These are phyloP conservation scores for Triplophysa tibetana DNA, from an alignment of 2,113 vertebrate species.

Conservation along the genomic window DNA sequence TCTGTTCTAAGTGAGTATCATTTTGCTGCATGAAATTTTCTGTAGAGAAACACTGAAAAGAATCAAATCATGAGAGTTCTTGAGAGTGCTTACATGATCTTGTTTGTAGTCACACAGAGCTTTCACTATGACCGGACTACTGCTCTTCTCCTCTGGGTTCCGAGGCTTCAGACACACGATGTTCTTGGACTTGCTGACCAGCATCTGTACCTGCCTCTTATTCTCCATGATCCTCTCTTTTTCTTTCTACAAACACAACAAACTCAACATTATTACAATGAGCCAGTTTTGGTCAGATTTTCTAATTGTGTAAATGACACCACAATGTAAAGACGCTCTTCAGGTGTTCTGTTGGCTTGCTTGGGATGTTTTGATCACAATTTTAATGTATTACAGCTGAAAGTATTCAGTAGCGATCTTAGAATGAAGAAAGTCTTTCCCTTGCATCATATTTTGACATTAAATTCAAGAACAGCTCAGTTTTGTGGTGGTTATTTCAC, in stretches of 20 bases:
- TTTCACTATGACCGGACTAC: conserved; percentile 82
- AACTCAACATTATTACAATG: conserved; percentile 1
- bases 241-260: conserved; percentile 77
- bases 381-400: no score
- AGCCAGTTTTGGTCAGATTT: background rate
- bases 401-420: no score
- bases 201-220: conserved; percentile 89
- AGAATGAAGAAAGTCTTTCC: no score
- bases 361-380: no score
- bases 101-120: conserved; percentile 98
- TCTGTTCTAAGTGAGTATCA: background rate
- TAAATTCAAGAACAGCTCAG: no score
- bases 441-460: no score
- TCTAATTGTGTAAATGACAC: no score
- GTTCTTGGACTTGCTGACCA: conserved; percentile 91
- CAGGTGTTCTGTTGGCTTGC: background rate
- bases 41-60: no score
- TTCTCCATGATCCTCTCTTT: conserved; percentile 89
- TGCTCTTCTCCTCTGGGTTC: conserved; percentile 86
- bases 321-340: no score
- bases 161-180: conserved; percentile 93
- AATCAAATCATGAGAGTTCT: background rate
- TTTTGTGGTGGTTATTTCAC: background rate
- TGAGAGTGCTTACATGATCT: conserved; percentile 82
- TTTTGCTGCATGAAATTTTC: no score